Conservation (phyloP, 2,797 vertebrate species). For the Coregonus ussuriensis region DNA sequence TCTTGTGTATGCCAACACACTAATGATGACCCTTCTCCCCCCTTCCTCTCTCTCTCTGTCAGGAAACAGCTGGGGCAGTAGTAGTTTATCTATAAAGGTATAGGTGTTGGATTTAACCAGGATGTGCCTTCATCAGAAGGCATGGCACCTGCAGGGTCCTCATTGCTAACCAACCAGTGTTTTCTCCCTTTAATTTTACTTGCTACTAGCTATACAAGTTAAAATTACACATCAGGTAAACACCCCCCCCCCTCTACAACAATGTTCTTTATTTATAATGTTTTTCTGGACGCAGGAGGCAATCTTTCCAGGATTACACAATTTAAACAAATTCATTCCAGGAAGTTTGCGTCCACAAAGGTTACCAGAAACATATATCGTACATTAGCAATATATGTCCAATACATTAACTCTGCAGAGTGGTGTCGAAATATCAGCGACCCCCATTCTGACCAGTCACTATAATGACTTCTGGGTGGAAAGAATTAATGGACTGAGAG, state of each 20-base stretch:
- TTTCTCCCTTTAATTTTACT: too few relatives aligned
- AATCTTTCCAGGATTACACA: background rate
- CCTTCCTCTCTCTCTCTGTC: background rate
- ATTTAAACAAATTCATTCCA: background rate
- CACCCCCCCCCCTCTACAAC: background rate
- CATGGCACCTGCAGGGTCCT: background rate
- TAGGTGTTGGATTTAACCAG: constrained; percentile 18
- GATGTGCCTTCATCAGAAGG: background rate
- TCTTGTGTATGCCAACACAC: constrained; percentile 23
- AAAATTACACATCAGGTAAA: background rate
- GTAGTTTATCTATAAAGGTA: constrained; percentile 12
- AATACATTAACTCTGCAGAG: background rate
- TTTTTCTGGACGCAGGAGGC: background rate
- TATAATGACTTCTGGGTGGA: background rate
- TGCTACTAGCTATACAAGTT: too few relatives aligned
- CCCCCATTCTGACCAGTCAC: background rate
- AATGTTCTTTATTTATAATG: background rate
- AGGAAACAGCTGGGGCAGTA: constrained; percentile 33
- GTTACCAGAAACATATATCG: background rate
- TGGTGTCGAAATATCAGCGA: constrained; percentile 3
- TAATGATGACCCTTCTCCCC: constrained; percentile 6
- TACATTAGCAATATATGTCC: background rate
- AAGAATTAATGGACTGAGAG: background rate
- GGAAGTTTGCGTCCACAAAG: background rate
- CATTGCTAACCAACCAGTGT: too few relatives aligned